Base-by-base conservation (phyloP, 2,113 vertebrate genomes). In the Gasterosteus aculeatus region DNA sequence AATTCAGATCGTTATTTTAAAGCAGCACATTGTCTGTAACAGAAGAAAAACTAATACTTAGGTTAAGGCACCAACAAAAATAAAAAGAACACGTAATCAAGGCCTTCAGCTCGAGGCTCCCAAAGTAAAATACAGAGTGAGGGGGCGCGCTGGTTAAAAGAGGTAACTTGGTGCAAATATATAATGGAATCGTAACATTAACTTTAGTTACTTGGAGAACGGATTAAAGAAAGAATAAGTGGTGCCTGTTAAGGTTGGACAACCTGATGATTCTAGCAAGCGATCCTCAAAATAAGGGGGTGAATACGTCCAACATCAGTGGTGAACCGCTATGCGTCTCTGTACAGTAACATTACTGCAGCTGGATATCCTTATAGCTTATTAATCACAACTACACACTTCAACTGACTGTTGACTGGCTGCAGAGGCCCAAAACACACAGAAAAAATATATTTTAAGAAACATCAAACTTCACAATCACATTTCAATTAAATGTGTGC, bases 41-140 rank as follows among this genome's bases (percentile, higher is more conserved):
- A 66, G 29, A 86, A 75, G 64, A 59, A 58, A 83, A 62, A n/a
- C 70, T 49, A 87, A 91, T 73, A 88, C 85, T 84, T 71, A 46
- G 75, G 85, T 83, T 93, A 94, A 94, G 94, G 93, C 94, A 94
- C 91, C 86, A 79, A 90, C 70, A 31, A 80, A 26, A 88, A 85
- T 46, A 76, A 85, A 90, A 87, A 49, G 0, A 69, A 79, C 51
- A 75, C 72, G 83, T 58, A 80, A 84, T 82, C 19, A 80, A 75
- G 81, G 76, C 80, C 44, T 67, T 44, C n/a, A 58, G 60, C 44
- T 46, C 46, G 62, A 42, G 57, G 80, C 73, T 90, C 65, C 72
- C n/a, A 22, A 26, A 60, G 62, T 62, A 62, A 14, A 77, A 81
- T 59, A 39, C 53, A 69, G 77, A 18, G 29, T 76, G 22, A 53